Conservation (phyloP, 2,888 invertebrate genomes). For the Drosophila barbarae region DNA sequence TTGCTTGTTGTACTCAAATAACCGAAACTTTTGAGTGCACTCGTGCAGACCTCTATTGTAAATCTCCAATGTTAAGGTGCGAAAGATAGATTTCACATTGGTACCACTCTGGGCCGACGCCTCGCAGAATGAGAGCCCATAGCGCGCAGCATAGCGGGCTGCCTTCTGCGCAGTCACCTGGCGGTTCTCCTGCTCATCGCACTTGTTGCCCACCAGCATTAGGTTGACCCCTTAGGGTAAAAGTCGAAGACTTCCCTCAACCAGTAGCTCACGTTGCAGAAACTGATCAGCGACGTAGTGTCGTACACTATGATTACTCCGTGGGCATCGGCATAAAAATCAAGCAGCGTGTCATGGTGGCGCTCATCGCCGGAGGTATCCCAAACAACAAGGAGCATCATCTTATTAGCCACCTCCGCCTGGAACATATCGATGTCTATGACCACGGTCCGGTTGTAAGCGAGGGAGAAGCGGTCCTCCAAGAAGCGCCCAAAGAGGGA, state of each 20-base stretch:
- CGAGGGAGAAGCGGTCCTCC: slow-evolving; percentile 99
- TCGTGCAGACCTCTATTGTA: too few relatives aligned
- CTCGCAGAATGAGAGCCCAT: slow-evolving; percentile 99
- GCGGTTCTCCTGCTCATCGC: slow-evolving; percentile 96
- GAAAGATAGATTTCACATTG: slow-evolving; percentile 97
- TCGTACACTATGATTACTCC: slow-evolving; percentile 99
- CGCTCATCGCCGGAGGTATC: slow-evolving; percentile 84
- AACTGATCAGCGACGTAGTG: slow-evolving; percentile 97
- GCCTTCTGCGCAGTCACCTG: slow-evolving; percentile 97
- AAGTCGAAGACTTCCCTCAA: slow-evolving; percentile 98
- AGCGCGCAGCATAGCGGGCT: slow-evolving; percentile 96
- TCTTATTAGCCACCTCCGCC: slow-evolving; percentile 98
- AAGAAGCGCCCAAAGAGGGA: slow-evolving; percentile 98
- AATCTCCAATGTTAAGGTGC: slow-evolving; percentile 31
- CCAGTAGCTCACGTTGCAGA: slow-evolving; percentile 99
- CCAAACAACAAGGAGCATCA: slow-evolving; percentile 95
- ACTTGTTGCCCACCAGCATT: slow-evolving; percentile 99
- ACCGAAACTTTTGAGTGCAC: too few relatives aligned
- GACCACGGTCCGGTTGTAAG: slow-evolving; percentile 97
- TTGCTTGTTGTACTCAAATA: too few relatives aligned
- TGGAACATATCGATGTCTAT: slow-evolving; percentile 96
- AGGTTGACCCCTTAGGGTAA: slow-evolving; percentile 94
- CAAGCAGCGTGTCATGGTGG: slow-evolving; percentile 95
- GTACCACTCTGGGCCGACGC: slow-evolving; percentile 99
- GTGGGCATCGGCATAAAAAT: slow-evolving; percentile 97